Evolutionary conservation across 2,888 invertebrate genomes (phyloP).

Genomic region (Polyploca ridens): DNA sequence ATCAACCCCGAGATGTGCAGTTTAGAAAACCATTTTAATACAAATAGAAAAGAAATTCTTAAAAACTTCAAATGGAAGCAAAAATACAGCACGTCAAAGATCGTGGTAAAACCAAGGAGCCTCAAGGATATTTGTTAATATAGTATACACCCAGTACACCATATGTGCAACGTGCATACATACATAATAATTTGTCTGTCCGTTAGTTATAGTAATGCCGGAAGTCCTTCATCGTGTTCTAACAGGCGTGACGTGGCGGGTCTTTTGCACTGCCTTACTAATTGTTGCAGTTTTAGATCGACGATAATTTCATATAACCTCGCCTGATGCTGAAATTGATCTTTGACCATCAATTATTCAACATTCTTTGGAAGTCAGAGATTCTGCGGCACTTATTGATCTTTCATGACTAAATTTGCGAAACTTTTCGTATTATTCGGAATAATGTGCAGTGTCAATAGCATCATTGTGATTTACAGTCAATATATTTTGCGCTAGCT

Average conservation of each 20-base stretch:
- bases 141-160: conserved; percentile 14
- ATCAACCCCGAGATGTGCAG: too few relatives aligned
- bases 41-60: too few relatives aligned
- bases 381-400: not conserved
- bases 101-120: not conserved
- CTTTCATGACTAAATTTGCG: too few relatives aligned
- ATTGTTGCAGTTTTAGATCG: conserved; percentile 30
- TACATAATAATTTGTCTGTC: conserved; percentile 39
- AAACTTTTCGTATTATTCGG: not conserved
- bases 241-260: conserved; percentile 45
- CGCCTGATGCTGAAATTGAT: conserved; percentile 15
- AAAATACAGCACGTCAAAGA: too few relatives aligned
- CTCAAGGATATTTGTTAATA: conserved; percentile 33
- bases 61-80: too few relatives aligned
- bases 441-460: not conserved
- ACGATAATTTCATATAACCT: conserved; percentile 42
- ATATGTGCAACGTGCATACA: conserved; percentile 34
- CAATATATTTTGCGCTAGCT: not conserved
- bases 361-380: not conserved
- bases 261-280: conserved; percentile 33
- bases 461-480: not conserved
- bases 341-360: not conserved
- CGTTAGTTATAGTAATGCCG: conserved; percentile 34
- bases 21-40: too few relatives aligned
- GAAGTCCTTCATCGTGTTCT: conserved; percentile 61